Evolutionary conservation across 2,113 vertebrate genomes (phyloP).

Genomic region (Paracanthobrama guichenoti): DNA sequence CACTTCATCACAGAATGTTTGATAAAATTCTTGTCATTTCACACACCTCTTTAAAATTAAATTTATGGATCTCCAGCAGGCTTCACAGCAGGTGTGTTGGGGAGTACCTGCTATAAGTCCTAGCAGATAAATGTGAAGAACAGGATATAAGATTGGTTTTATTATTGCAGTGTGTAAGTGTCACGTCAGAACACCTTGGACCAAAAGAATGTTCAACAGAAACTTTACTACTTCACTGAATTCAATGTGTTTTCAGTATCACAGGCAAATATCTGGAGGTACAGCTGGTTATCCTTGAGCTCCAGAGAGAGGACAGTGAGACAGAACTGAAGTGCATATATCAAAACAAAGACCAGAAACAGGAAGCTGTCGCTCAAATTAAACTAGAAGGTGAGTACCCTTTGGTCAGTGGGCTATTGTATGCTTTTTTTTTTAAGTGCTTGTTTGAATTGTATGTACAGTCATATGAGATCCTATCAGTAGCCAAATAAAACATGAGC

Average conservation of each 20-base stretch:
- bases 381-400: slow-evolving; percentile 77
- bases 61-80: neutral
- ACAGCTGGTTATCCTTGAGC: slow-evolving; percentile 75
- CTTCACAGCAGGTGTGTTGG: neutral
- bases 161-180: neutral
- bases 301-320: slow-evolving; percentile 78
- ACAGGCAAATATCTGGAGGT: slow-evolving; percentile 80
- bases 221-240: neutral
- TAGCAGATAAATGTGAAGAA: neutral
- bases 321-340: slow-evolving; percentile 81
- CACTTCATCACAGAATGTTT: neutral
- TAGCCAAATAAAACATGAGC: neutral
- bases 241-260: slow-evolving; percentile 71
- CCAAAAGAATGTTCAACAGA: neutral
- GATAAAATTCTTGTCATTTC: neutral
- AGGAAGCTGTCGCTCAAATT: slow-evolving; percentile 75
- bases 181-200: neutral
- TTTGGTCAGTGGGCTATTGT: neutral
- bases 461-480: neutral
- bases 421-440: neutral
- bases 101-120: neutral
- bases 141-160: neutral
- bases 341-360: slow-evolving; percentile 70
- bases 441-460: neutral
- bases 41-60: neutral